A percentile compares a stretch with the other conserved stretches of the same genome.
These are phyloP conservation scores for Molorchus minor DNA, from an alignment of 2,888 invertebrate species.

Conservation along the genomic window DNA sequence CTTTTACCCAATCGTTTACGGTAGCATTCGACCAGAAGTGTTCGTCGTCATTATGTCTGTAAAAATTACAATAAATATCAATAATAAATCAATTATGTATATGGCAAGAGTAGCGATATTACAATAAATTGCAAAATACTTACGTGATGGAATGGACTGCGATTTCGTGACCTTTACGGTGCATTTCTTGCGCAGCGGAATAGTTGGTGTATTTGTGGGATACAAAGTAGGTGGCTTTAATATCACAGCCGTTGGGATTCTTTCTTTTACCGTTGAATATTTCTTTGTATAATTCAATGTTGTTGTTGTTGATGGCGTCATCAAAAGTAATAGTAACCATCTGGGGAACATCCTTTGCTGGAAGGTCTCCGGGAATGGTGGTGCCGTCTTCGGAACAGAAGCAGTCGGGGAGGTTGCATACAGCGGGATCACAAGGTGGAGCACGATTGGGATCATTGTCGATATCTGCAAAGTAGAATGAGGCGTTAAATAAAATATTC, in stretches of 20 bases:
- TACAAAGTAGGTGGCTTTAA: constrained; percentile 91
- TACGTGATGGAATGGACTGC: constrained; percentile 94
- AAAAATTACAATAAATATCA: constrained; percentile 39
- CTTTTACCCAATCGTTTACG: constrained; percentile 92
- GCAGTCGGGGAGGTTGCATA: constrained; percentile 90
- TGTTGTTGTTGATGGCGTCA: constrained; percentile 94
- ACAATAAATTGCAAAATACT: constrained; percentile 60
- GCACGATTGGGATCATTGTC: constrained; percentile 94
- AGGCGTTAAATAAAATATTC: not conserved
- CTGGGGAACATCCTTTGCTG: constrained; percentile 86
- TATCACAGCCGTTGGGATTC: constrained; percentile 93
- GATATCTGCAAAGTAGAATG: constrained; percentile 72
- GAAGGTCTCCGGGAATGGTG: constrained; percentile 83
- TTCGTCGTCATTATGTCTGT: constrained; percentile 89
- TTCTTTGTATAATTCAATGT: constrained; percentile 92
- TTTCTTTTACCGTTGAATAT: constrained; percentile 89
- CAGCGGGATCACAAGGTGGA: constrained; percentile 85
- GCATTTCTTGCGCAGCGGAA: constrained; percentile 90
- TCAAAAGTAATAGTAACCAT: constrained; percentile 96
- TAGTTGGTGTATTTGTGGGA: constrained; percentile 95
- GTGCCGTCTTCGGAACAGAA: constrained; percentile 95
- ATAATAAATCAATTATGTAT: not conserved
- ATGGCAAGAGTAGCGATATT: not conserved
- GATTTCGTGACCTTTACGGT: constrained; percentile 92
- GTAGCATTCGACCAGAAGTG: constrained; percentile 93